Conservation (phyloP, 2,888 invertebrate species). For the Orthosia gracilis region DNA sequence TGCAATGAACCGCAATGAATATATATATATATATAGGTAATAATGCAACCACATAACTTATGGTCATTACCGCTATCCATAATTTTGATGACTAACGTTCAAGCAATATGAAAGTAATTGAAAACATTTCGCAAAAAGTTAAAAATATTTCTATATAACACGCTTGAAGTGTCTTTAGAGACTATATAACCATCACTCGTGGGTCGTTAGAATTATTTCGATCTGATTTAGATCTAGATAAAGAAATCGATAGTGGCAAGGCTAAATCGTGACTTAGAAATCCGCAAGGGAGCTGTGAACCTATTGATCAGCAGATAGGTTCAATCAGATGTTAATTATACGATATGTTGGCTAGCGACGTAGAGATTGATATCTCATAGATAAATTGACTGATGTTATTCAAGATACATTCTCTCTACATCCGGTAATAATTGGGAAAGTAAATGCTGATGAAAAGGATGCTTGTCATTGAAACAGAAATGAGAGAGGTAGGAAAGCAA, state of each 20-base stretch:
- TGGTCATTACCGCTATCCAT: slow-evolving; percentile 43
- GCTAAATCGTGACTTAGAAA: slow-evolving; percentile 56
- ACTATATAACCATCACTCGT: slow-evolving; percentile 7
- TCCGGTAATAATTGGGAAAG: slow-evolving; percentile 6
- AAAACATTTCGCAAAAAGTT: slow-evolving; percentile 33
- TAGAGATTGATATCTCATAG: slow-evolving; percentile 28
- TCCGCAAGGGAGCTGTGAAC: slow-evolving; percentile 35
- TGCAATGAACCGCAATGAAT: slow-evolving; percentile 20
- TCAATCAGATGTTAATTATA: slow-evolving; percentile 50
- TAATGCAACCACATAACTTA: slow-evolving; percentile 23
- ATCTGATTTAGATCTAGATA: slow-evolving; percentile 54
- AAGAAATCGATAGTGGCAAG: slow-evolving; percentile 51
- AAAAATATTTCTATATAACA: slow-evolving; percentile 1
- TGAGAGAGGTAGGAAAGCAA: not conserved
- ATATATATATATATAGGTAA: not conserved
- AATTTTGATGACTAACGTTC: slow-evolving; percentile 25
- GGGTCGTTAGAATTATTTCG: slow-evolving; percentile 16
- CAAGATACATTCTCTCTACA: slow-evolving; percentile 16
- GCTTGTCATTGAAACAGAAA: not conserved
- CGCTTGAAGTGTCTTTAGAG: not conserved
- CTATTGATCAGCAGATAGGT: slow-evolving; percentile 42
- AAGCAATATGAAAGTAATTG: slow-evolving; percentile 23
- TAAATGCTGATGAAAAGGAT: not conserved
- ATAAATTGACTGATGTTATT: slow-evolving; percentile 16
- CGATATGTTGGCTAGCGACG: slow-evolving; percentile 9